Conservation (phyloP, 2,797 vertebrate genomes). For the Oryzias sinensis region DNA sequence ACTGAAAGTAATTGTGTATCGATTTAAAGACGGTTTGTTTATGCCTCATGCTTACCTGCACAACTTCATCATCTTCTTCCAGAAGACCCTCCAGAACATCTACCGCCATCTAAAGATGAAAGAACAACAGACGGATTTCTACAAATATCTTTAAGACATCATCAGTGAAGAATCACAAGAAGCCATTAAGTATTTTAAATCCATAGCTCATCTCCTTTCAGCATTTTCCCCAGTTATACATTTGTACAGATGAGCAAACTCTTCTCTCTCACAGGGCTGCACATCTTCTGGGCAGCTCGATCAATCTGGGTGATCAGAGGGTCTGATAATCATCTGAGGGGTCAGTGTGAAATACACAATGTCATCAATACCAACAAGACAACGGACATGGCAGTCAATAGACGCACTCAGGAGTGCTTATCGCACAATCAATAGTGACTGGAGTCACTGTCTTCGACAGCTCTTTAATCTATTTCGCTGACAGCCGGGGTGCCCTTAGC, state of each 20-base stretch:
- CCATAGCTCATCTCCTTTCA: constrained; percentile 1
- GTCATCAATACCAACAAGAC: constrained; percentile 65
- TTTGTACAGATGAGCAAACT: not conserved
- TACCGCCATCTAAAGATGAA: constrained; percentile 67
- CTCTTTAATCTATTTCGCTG: constrained; percentile 55
- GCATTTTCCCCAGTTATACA: constrained; percentile 5
- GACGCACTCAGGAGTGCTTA: constrained; percentile 60
- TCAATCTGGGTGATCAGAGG: constrained; percentile 57
- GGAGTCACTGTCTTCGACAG: constrained; percentile 30
- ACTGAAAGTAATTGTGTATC: not conserved
- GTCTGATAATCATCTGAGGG: constrained; percentile 53
- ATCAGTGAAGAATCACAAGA: not conserved
- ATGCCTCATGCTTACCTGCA: constrained; percentile 75
- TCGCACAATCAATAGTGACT: constrained; percentile 62
- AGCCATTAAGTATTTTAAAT: constrained; percentile 1
- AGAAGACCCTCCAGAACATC: constrained; percentile 82
- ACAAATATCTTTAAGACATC: not conserved
- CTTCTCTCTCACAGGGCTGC: constrained; percentile 12
- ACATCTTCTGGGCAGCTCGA: constrained; percentile 34
- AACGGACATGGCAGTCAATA: constrained; percentile 58
- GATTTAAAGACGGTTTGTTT: not conserved
- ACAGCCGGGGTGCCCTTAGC: constrained; percentile 29
- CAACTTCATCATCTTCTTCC: constrained; percentile 84
- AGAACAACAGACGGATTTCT: constrained; percentile 1
- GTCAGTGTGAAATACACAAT: constrained; percentile 35